Base-by-base conservation (phyloP, 2,888 invertebrate species). In the Mechanitis mazaeus region DNA sequence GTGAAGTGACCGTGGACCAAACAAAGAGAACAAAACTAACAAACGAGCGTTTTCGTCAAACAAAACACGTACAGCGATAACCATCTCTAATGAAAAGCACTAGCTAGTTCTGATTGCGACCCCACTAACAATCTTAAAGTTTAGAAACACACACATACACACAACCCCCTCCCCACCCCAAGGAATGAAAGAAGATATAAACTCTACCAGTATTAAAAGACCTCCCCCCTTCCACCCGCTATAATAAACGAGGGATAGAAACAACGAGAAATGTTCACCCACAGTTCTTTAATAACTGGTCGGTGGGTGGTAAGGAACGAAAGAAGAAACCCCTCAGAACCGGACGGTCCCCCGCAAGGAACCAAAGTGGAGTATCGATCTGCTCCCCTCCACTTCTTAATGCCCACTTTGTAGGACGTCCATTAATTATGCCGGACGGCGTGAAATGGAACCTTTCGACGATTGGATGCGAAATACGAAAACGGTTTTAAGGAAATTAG, bases 81-180 rank as follows among this genome's bases (percentile, higher is more conserved):
- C 87, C 83, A 84, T 86, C 84, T 81, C 85, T 87, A 88, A 89
- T 89, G 88, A 88, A 87, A 87, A 86, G 83, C 84, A 78, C 79
- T 80, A 77, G 77, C 76, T 75, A 78, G 76, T 80, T 81, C 83
- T 87, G 87, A 88, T 88, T 88, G 87, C 87, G 85, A 83, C 83
- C 87, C 84, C 84, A 77, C 80, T 84, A 86, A 86, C 87, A 85
- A 86, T 90, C 88, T 90, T 87, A 85, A 86, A 85, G 83, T 84
- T 86, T 76, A 78, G 82, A 72, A 77, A 71, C 78, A 72, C 85
- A 85, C 84, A 83, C 76, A 78, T 67, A 69, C 71, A 75, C 65
- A 69, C 58, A 64, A 70, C 68, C 58, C 71, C 73, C 74, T 73
- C 84, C 74, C 72, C 79, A 79, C 79, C 77, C 78, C 63, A 77